Conservation (phyloP, 2,888 invertebrate species). For the Fragum fragum region DNA sequence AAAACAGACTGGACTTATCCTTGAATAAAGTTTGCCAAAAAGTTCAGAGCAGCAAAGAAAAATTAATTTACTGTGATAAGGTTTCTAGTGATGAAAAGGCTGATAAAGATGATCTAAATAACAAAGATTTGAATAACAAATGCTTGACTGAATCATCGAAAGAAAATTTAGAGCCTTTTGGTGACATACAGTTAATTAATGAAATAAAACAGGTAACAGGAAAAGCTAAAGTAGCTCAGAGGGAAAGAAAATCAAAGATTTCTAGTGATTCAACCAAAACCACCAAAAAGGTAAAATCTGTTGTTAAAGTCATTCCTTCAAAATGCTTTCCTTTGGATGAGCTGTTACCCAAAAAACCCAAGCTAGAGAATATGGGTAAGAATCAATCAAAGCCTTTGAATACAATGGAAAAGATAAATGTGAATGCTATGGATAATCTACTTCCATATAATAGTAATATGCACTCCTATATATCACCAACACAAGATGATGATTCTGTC, state of each 20-base stretch:
- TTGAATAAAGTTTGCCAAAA: too few species aligned
- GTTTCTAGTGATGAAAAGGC: too few species aligned
- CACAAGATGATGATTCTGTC: neutral
- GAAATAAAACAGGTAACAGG: neutral
- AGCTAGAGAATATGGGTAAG: neutral
- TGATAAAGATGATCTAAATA: too few species aligned
- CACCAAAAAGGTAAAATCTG: conserved; percentile 23
- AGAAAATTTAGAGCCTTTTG: neutral
- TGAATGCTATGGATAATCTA: neutral
- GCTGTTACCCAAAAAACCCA: conserved; percentile 44
- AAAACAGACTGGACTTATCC: neutral
- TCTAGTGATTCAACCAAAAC: neutral
- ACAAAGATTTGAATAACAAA: too few species aligned
- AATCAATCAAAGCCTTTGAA: too few species aligned
- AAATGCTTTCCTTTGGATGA: conserved; percentile 61
- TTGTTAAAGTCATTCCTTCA: conserved; percentile 43
- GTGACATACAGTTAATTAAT: neutral
- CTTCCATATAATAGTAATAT: neutral
- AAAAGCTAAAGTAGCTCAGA: neutral
- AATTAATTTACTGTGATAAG: too few species aligned
- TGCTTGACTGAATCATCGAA: neutral
- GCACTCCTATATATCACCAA: neutral
- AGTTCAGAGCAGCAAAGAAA: too few species aligned
- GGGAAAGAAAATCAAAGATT: neutral
- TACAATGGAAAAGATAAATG: neutral